phyloP scores from a whole-genome alignment of 2,888 invertebrate genomes.

The Plutella xylostella region DNA sequence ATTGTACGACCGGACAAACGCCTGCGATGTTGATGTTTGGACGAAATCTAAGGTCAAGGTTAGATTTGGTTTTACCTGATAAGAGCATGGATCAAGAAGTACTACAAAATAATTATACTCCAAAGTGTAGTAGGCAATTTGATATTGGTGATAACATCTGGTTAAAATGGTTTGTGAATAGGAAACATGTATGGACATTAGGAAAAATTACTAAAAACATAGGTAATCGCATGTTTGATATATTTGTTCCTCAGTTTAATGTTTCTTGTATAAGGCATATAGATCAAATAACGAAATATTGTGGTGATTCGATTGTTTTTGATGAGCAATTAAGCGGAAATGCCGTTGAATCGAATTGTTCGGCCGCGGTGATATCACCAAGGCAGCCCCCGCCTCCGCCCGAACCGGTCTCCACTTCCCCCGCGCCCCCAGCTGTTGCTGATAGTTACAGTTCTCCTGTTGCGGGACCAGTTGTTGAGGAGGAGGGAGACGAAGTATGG shows the following conservation, averaged over 20 bases:
- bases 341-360: no score
- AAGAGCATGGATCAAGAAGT: neutral
- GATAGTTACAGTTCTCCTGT: neutral
- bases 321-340: neutral
- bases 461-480: neutral
- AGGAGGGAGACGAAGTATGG: neutral
- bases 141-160: no score
- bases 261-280: neutral
- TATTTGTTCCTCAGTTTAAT: neutral
- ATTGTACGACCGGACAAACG: neutral
- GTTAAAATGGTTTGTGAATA: neutral
- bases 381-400: neutral
- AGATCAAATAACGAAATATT: neutral
- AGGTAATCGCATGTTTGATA: conserved; percentile 14
- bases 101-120: neutral
- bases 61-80: neutral
- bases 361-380: no score
- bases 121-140: neutral
- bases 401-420: neutral
- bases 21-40: neutral
- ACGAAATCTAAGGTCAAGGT: neutral
- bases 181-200: neutral
- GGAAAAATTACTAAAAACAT: neutral
- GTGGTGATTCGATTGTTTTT: neutral
- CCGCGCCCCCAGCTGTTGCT: neutral